Percentiles rank a stretch among this genome's conserved stretches.
Evolutionary conservation across 2,888 invertebrate genomes (phyloP).

Genomic region (Euzetes globulus): DNA sequence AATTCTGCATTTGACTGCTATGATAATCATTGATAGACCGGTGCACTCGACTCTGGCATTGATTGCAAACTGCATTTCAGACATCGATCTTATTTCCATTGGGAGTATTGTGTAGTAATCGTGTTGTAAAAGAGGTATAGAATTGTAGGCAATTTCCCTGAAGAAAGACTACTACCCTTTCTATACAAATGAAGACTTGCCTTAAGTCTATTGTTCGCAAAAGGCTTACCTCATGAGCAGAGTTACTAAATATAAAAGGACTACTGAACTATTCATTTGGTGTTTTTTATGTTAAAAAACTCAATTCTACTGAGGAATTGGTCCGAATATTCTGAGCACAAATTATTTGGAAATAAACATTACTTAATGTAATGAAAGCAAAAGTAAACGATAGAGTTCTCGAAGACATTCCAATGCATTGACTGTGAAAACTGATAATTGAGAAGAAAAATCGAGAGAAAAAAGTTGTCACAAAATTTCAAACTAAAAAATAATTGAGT

Average conservation of each 20-base stretch:
- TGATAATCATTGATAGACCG: slow-evolving; percentile 14
- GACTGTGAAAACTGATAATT: slow-evolving; percentile 3
- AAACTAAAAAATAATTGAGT: neutral
- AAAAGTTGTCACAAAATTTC: slow-evolving; percentile 1
- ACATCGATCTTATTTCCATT: slow-evolving; percentile 6
- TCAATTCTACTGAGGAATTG: neutral
- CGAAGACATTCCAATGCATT: neutral
- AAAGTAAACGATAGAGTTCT: neutral
- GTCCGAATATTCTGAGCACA: neutral
- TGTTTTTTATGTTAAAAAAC: neutral
- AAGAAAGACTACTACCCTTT: slow-evolving; percentile 4
- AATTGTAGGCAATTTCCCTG: neutral
- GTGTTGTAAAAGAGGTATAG: neutral
- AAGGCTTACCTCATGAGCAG: neutral
- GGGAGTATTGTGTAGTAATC: slow-evolving; percentile 23
- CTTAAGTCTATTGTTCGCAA: slow-evolving; percentile 1
- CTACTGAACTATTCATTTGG: no score
- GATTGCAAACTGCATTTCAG: slow-evolving; percentile 18
- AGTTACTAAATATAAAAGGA: no score
- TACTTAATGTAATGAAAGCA: neutral
- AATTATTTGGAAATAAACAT: neutral
- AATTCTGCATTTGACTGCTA: neutral
- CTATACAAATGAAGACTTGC: neutral
- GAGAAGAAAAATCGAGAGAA: neutral
- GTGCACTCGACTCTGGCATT: slow-evolving; percentile 13